These are phyloP conservation scores for Trichechus manatus DNA, from an alignment of 2,113 vertebrate species.

Conservation along the genomic window DNA sequence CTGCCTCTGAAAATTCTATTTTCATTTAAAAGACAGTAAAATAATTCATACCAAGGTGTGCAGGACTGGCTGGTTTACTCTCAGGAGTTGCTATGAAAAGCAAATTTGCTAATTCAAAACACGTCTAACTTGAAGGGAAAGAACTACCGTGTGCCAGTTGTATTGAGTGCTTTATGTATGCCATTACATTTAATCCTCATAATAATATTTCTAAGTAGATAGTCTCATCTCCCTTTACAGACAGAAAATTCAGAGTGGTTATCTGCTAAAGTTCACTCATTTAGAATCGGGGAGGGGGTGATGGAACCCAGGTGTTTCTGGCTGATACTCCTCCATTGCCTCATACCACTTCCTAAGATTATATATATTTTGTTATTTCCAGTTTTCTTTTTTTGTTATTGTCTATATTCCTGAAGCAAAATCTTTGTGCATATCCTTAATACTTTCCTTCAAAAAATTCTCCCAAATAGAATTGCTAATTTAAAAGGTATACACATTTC, in stretches of 20 bases:
- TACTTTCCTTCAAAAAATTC: slow-evolving; percentile 15
- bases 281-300: not conserved
- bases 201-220: not conserved
- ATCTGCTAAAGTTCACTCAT: not conserved
- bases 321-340: not conserved
- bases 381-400: not conserved
- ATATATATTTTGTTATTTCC: not conserved
- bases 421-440: slow-evolving; percentile 4
- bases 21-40: slow-evolving; percentile 37
- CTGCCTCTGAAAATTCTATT: not conserved
- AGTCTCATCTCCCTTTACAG: not conserved
- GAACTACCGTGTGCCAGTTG: not conserved
- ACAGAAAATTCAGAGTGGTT: not conserved
- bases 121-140: not conserved
- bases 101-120: not conserved
- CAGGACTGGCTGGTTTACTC: not conserved
- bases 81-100: not conserved
- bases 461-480: not conserved
- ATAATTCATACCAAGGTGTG: not conserved
- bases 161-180: not conserved
- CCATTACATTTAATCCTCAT: not conserved
- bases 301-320: not conserved
- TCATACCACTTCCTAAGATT: not conserved
- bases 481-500: not conserved
- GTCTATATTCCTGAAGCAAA: slow-evolving; percentile 20